Base-by-base conservation (phyloP, 2,113 vertebrate genomes). In the human region DNA sequence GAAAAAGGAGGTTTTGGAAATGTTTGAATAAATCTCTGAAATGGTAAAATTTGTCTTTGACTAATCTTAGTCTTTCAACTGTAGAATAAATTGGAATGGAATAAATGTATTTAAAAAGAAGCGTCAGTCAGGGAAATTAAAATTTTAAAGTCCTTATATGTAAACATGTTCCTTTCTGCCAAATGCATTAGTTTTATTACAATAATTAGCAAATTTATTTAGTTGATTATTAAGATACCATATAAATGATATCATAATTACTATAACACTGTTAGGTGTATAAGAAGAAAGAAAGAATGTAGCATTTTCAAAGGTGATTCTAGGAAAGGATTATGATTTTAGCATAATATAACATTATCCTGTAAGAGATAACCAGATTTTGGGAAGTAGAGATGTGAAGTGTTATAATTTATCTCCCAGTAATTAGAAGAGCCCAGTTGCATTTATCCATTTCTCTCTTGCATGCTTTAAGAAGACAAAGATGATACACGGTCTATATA, bases 191-290 rank as follows among this genome's bases (percentile, higher is more conserved):
- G 48, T 79, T 73, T 95, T 85, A 94, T 90, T 89, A 80, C 40
- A 95, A 66, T 76, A 35, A 89, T 94, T 92, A 75, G 72, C n/a
- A 93, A 87, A 22, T 92, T 97, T 80, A 95, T 90, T 89, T 92
- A 82, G 12, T 43, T 96, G 55, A 95, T 94, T 83, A 90, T 72
- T 50, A 45, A 66, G 72, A 70, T 87, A 72, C 17, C 8, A 27
- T 76, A 30, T 72, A 78, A 87, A 43, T 78, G 57, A 45, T 45
- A 91, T 86, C 23, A 35, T 76, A 86, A 95, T 96, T 95, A 61
- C 40, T 81, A 23, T 82, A 75, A 79, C 88, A 68, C 8, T 73
- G 57, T 66, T 84, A 95, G 18, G 75, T 61, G 43, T 57, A n/a
- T 93, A 52, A 90, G 22, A 48, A 73, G 40, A 68, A 91, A 16